These are phyloP conservation scores for Hymenopus coronatus DNA, from an alignment of 2,888 invertebrate species.

Conservation along the genomic window DNA sequence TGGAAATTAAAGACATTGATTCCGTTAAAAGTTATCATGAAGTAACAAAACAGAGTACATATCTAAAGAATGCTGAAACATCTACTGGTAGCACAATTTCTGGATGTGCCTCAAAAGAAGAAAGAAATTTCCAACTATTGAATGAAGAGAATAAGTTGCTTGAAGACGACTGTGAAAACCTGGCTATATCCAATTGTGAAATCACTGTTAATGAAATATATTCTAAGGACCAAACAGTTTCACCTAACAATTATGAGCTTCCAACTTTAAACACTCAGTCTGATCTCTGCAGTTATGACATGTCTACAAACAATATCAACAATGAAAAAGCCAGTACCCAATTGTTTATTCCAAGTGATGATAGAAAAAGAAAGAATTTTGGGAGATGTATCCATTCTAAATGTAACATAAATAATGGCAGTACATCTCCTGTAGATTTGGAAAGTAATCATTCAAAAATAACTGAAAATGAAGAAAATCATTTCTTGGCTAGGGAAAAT, in stretches of 20 bases:
- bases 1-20: background rate
- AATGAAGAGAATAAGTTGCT: background rate
- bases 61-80: background rate
- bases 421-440: too few species aligned
- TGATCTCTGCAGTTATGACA: background rate
- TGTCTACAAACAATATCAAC: too few species aligned
- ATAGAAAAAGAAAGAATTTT: too few species aligned
- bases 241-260: background rate
- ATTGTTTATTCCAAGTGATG: too few species aligned
- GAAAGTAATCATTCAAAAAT: too few species aligned
- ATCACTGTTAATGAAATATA: background rate
- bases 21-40: background rate
- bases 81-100: background rate
- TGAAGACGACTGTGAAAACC: background rate
- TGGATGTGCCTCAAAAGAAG: background rate
- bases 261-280: background rate
- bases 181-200: background rate
- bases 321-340: too few species aligned
- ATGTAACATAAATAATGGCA: too few species aligned
- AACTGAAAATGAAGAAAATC: background rate
- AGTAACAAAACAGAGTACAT: background rate
- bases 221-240: background rate
- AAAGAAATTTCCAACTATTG: too few species aligned
- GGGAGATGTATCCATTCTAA: too few species aligned
- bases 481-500: background rate